Conservation (phyloP, 2,888 invertebrate genomes). For the Euplagia quadripunctaria region DNA sequence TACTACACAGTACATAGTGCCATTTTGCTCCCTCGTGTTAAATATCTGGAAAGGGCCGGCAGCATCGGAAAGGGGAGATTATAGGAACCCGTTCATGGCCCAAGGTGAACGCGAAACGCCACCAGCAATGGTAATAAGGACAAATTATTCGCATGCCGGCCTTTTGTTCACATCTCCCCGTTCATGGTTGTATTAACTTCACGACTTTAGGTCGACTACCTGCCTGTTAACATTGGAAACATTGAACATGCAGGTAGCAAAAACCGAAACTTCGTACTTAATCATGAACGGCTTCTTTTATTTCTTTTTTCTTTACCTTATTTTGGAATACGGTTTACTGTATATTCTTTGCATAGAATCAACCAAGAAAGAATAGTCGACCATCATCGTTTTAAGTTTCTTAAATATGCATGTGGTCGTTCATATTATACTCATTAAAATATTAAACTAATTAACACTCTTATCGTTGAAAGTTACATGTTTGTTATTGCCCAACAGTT, state of each 20-base stretch:
- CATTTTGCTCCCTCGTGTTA: conserved; percentile 48
- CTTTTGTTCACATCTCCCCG: conserved; percentile 79
- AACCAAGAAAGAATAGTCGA: not conserved
- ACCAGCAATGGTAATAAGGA: conserved; percentile 76
- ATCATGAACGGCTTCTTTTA: conserved; percentile 25
- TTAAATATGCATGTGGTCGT: not conserved
- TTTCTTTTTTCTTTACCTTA: conserved; percentile 17
- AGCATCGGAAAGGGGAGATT: conserved; percentile 64
- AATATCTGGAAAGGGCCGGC: conserved; percentile 51
- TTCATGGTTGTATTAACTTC: conserved; percentile 71
- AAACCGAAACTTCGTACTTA: conserved; percentile 30
- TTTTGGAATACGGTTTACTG: conserved; percentile 21
- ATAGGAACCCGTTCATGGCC: conserved; percentile 75
- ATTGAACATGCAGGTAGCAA: conserved; percentile 51
- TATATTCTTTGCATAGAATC: conserved; percentile 9
- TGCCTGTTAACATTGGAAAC: conserved; percentile 54
- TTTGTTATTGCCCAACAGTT: not conserved
- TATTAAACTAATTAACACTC: not conserved
- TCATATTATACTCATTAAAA: not conserved
- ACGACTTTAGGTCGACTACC: conserved; percentile 70
- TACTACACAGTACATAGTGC: conserved; percentile 26
- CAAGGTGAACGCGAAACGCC: conserved; percentile 78
- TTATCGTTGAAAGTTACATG: not conserved
- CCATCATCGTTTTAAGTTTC: not conserved
- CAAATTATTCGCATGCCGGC: conserved; percentile 81